Base-by-base conservation (phyloP, 2,888 invertebrate genomes). In the Cosmia trapezina region DNA sequence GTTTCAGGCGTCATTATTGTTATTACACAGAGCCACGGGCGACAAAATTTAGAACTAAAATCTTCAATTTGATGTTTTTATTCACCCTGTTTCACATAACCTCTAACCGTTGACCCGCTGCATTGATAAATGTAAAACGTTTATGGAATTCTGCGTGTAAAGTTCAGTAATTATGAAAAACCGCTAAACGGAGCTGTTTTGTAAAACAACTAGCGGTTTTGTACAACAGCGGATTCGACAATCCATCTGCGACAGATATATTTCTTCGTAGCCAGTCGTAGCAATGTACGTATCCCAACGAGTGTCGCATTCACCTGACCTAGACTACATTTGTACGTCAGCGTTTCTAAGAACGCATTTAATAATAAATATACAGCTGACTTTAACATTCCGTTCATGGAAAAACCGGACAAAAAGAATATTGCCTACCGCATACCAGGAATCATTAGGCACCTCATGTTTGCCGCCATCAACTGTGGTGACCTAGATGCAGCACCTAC, bases 401-500 rank as follows among this genome's bases (percentile, higher is more conserved):
- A 63, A 80, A 67, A 43, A 61, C 11, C 1, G 65, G 65, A 62
- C 61, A 41, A 66, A 64, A 57, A 47, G n/a, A 57, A 61, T 37
- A 71, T 51, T 43, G 69, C 75, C 54, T 49, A 19, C 28, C 19
- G 54, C 53, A 22, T 83, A 84, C 81, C 17, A 63, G 54, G 81
- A 75, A 74, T 75, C 66, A 81, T 80, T 74, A 63, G 37, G 51
- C 66, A 54, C 61, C 62, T 76, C 60, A 70, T 75, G 65, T 64
- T 61, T 56, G 47, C 51, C 33, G 59, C 41, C 63, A 70, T 57
- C 43, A 47, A 61, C 60, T 69, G 57, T 28, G 37, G 57, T 64
- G 83, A 82, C 82, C 80, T 70, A 71, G 47, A 84, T 76, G 59
- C 59, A 57, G 53, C 28, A 49, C 53, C 60, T 59, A 51, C 51